Conservation (phyloP, 2,888 invertebrate genomes). For the Ennomos quercinarius region DNA sequence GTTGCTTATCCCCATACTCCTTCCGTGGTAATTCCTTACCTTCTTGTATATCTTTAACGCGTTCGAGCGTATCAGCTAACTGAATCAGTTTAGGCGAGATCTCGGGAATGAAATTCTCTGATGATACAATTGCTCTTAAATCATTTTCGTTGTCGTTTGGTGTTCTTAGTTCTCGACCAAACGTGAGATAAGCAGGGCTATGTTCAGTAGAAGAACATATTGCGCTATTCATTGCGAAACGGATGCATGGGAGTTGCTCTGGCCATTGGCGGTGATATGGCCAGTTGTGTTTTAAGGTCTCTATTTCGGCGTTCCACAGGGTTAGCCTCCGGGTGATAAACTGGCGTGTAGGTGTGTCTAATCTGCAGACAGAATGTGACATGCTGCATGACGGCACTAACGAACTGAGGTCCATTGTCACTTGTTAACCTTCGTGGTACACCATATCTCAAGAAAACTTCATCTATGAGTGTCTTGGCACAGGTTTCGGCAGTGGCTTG, state of each 20-base stretch:
- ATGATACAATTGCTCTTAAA: neutral
- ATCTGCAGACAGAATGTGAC: slow-evolving; percentile 42
- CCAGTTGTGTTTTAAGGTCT: slow-evolving; percentile 38
- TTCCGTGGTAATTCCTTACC: neutral
- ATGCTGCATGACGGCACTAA: slow-evolving; percentile 54
- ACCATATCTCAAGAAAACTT: slow-evolving; percentile 56
- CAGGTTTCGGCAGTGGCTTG: slow-evolving; percentile 45
- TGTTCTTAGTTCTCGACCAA: slow-evolving; percentile 28
- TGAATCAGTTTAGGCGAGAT: slow-evolving; percentile 15
- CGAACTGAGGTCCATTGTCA: slow-evolving; percentile 58
- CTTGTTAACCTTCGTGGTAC: slow-evolving; percentile 49
- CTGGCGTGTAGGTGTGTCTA: slow-evolving; percentile 45
- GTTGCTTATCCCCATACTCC: neutral
- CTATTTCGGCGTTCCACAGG: slow-evolving; percentile 36
- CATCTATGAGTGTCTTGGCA: slow-evolving; percentile 48
- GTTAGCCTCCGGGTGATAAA: slow-evolving; percentile 53
- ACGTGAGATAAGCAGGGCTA: slow-evolving; percentile 30
- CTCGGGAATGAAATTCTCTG: slow-evolving; percentile 25
- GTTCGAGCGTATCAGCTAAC: neutral
- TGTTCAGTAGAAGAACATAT: neutral
- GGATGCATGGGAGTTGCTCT: slow-evolving; percentile 14
- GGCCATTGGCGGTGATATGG: slow-evolving; percentile 32
- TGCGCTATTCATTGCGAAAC: slow-evolving; percentile 36
- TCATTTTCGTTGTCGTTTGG: slow-evolving; percentile 18
- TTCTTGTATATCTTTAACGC: neutral